A percentile compares a stretch with the other conserved stretches of the same genome.
phyloP scores from a whole-genome alignment of 64 coral and sea anemone genomes.

The Hydrozoanthus tunicans region DNA sequence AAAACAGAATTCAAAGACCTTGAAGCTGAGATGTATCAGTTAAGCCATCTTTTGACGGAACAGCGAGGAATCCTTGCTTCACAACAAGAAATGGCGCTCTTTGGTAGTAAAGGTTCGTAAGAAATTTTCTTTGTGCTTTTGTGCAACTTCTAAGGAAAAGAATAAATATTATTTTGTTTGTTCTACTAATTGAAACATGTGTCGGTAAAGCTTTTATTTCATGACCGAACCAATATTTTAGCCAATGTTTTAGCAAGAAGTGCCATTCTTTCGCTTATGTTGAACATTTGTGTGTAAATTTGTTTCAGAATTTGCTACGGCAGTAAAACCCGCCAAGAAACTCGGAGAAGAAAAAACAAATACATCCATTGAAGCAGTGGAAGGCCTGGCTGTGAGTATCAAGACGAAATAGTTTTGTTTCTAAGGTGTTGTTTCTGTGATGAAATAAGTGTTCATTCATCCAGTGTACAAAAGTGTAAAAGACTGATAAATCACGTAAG shows the following conservation, averaged over 20 bases:
- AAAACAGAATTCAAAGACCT: slow-evolving; percentile 63
- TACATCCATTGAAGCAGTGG: slow-evolving; percentile 91
- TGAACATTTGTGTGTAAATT: neutral
- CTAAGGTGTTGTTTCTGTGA: too few relatives aligned
- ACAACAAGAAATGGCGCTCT: slow-evolving; percentile 95
- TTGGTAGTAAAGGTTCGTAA: slow-evolving; percentile 78
- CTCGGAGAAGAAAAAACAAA: slow-evolving; percentile 83
- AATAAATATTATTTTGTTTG: too few relatives aligned
- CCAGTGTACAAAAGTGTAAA: too few relatives aligned
- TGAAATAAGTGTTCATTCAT: too few relatives aligned
- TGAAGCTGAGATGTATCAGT: slow-evolving; percentile 98
- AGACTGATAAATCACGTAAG: too few relatives aligned
- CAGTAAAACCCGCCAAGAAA: slow-evolving; percentile 80
- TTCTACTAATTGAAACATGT: too few relatives aligned
- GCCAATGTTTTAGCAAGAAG: too few relatives aligned
- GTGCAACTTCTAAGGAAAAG: too few relatives aligned
- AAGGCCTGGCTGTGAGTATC: slow-evolving; percentile 89
- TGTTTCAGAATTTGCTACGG: slow-evolving; percentile 61
- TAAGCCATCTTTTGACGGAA: slow-evolving; percentile 94
- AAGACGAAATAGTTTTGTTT: neutral
- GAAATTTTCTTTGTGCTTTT: neutral
- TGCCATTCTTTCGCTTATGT: too few relatives aligned
- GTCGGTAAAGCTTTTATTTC: too few relatives aligned
- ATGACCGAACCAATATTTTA: too few relatives aligned
- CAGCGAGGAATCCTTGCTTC: slow-evolving; percentile 79